Percentiles rank a stretch among this genome's conserved stretches.
These are phyloP conservation scores for Hirudinaria manillensis DNA, from an alignment of 2,888 invertebrate genomes.

Conservation along the genomic window DNA sequence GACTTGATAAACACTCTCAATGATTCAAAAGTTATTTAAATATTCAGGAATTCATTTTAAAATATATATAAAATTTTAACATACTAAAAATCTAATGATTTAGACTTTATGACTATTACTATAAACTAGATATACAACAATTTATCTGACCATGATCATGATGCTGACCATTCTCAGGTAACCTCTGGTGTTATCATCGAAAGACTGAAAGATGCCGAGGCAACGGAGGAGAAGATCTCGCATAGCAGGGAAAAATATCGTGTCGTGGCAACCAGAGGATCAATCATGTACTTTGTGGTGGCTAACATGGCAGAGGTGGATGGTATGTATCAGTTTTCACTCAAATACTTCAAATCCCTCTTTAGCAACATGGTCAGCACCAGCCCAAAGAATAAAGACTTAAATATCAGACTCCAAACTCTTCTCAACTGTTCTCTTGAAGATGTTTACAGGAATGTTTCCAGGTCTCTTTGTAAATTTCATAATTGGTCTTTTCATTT, in stretches of 20 bases:
- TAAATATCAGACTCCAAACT: conserved; percentile 48
- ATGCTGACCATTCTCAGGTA: conserved; percentile 42
- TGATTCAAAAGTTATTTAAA: conserved; percentile 53
- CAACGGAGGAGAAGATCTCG: conserved; percentile 54
- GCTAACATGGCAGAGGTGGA: conserved; percentile 54
- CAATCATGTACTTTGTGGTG: conserved; percentile 56
- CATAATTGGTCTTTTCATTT: not conserved
- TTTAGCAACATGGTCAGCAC: conserved; percentile 52
- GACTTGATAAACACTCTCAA: conserved; percentile 55
- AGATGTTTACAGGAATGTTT: conserved; percentile 54
- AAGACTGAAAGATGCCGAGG: conserved; percentile 53
- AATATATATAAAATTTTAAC: too few species aligned
- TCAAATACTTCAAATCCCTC: conserved; percentile 55
- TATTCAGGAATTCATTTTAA: not conserved
- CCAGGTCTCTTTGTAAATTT: conserved; percentile 44
- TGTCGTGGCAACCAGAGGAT: conserved; percentile 54
- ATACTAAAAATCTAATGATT: too few species aligned
- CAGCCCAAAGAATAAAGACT: conserved; percentile 48
- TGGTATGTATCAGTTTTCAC: conserved; percentile 56
- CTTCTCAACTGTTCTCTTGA: conserved; percentile 50
- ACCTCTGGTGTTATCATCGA: conserved; percentile 53
- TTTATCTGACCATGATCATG: too few species aligned
- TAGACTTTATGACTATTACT: too few species aligned
- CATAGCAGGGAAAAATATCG: conserved; percentile 53
- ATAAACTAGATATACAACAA: too few species aligned